phyloP scores from a whole-genome alignment of 2,113 vertebrate species.

The Pseudorectes ferrugineus region DNA sequence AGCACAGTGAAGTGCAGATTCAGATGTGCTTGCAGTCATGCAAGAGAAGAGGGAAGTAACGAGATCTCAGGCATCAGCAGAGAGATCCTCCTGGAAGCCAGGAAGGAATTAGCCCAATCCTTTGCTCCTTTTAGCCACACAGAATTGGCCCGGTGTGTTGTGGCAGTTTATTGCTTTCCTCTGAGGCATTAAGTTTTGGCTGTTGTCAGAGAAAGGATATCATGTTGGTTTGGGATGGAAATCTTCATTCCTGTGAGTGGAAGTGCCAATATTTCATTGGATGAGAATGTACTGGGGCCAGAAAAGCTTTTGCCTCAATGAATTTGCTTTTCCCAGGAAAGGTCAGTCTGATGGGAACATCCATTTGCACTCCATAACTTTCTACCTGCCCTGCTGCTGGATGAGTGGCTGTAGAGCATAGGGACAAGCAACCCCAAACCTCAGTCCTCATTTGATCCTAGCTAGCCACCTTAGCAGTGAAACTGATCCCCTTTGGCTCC shows the following conservation, averaged over 20 bases:
- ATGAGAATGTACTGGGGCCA: neutral
- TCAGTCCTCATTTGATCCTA: neutral
- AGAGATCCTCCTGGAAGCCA: slow-evolving; percentile 21
- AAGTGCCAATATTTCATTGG: slow-evolving; percentile 15
- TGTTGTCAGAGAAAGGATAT: slow-evolving; percentile 40
- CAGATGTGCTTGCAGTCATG: neutral
- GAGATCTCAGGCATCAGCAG: neutral
- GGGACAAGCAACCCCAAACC: neutral
- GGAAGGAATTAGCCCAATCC: slow-evolving; percentile 38
- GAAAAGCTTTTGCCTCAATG: neutral
- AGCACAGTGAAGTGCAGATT: neutral
- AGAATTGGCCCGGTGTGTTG: slow-evolving; percentile 10
- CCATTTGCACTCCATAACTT: neutral
- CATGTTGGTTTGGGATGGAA: slow-evolving; percentile 2
- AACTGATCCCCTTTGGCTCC: neutral
- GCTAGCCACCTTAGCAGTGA: slow-evolving; percentile 11
- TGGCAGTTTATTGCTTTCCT: slow-evolving; percentile 43
- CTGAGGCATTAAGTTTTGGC: slow-evolving; percentile 36
- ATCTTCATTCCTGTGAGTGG: neutral
- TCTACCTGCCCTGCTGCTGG: neutral
- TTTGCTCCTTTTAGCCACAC: neutral
- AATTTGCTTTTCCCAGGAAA: slow-evolving; percentile 27
- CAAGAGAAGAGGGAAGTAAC: neutral
- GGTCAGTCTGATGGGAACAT: neutral
- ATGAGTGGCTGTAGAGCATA: neutral